Percentiles rank a stretch among this genome's conserved stretches.
Evolutionary conservation across 2,888 invertebrate genomes (phyloP).

Genomic region (Dinocampus coccinellae): DNA sequence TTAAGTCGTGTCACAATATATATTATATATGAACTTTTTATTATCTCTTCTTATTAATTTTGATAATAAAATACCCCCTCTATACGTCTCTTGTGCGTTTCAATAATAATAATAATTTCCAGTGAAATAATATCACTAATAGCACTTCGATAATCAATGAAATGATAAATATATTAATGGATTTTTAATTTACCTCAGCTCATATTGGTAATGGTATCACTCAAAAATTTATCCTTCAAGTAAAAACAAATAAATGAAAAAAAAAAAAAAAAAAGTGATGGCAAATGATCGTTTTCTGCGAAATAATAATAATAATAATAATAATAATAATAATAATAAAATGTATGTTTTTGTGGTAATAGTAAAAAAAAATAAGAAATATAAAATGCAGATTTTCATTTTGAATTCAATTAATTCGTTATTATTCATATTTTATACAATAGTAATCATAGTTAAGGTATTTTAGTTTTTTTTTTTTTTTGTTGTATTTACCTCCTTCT

Average conservation of each 20-base stretch:
- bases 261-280: too few species aligned
- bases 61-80: too few species aligned
- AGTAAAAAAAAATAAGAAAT: background rate
- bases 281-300: too few species aligned
- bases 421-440: constrained; percentile 69
- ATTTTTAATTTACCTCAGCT: background rate
- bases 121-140: background rate
- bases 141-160: background rate
- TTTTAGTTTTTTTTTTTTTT: constrained; percentile 65
- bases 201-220: background rate
- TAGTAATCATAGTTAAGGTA: constrained; percentile 69
- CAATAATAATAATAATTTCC: too few species aligned
- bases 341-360: background rate
- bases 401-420: constrained; percentile 68
- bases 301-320: too few species aligned
- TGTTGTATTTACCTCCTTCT: too few species aligned
- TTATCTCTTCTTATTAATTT: background rate
- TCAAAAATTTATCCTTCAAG: background rate
- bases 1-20: too few species aligned
- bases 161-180: background rate
- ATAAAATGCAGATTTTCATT: constrained; percentile 29
- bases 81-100: too few species aligned
- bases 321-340: background rate
- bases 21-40: background rate
- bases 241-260: background rate